phyloP scores from a whole-genome alignment of 2,113 vertebrate genomes.

The Gymnarchus niloticus region DNA sequence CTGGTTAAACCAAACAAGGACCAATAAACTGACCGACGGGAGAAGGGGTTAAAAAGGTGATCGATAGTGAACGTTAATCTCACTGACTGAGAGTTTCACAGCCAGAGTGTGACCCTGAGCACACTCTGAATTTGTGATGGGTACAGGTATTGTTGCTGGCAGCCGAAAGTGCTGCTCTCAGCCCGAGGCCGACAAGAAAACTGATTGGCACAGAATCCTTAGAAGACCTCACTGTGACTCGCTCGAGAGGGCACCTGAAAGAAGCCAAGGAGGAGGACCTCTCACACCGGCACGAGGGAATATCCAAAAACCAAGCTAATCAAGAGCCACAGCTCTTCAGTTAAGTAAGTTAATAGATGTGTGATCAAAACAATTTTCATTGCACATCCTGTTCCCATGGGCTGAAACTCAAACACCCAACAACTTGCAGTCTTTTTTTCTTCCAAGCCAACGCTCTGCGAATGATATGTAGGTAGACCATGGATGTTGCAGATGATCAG shows the following conservation, averaged over 20 bases:
- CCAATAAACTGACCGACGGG: too few species aligned
- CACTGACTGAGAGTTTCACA: neutral
- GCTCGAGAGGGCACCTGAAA: neutral
- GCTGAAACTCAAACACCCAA: neutral
- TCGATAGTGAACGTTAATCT: neutral
- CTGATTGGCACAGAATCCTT: conserved; percentile 58
- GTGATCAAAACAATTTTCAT: neutral
- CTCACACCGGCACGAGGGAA: too few species aligned
- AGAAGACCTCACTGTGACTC: conserved; percentile 53
- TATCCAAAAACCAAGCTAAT: neutral
- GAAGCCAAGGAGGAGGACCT: neutral
- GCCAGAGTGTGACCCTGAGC: neutral
- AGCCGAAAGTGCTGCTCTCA: neutral
- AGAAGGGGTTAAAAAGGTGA: neutral
- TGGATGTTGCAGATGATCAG: conserved; percentile 12
- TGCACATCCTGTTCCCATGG: neutral
- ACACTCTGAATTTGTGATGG: neutral
- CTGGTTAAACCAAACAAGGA: neutral
- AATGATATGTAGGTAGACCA: neutral
- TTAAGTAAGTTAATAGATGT: neutral
- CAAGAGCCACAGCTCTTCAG: neutral
- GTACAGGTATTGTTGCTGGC: neutral
- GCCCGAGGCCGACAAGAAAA: conserved; percentile 59
- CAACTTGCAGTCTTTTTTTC: neutral
- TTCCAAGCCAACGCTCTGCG: neutral